Base-by-base conservation (phyloP, 2,797 vertebrate species). In the Anas georgica region DNA sequence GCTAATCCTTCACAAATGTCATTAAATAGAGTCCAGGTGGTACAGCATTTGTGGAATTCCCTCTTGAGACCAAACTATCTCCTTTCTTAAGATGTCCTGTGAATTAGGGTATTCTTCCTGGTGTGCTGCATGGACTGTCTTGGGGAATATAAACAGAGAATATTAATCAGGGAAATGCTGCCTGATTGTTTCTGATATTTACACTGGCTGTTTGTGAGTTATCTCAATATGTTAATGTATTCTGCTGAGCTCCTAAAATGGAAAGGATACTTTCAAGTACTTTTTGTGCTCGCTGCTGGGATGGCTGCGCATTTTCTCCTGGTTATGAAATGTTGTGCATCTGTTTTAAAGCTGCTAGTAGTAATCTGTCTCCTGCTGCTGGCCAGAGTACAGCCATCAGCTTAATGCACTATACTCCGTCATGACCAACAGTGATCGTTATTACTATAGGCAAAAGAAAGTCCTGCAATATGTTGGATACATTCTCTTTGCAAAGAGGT, bases 271-370 rank as follows among this genome's bases (percentile, higher is more conserved):
- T 68, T 77, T 75, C 45, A 72, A 46, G 90, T 75, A 91, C 90
- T 91, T 5, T 26, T 93, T 91, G 93, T 93, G 83, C 90, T 83
- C 72, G 35, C 33, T 88, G 89, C 18, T 88, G 55, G 54, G 93
- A 48, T 45, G 55, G 66, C 87, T 86, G 90, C 62, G 86, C 83
- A 83, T 93, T 92, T 91, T 94, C 90, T 85, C 37, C 74, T 55
- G 69, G 62, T 94, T 95, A 46, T 81, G 90, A 90, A 86, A 88
- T 25, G 37, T 6, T 63, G 85, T 88, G 95, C 94, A 79, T 92
- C 94, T 96, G 91, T 92, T 95, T 93, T 93, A 91, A 96, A 96
- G 94, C 96, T 93, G 87, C 90, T 78, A 7, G 39, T 54, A 83
- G 91, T 62, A 45, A 83, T 88, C 62, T 88, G 85, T 92, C 87